Conservation (phyloP, 2,113 vertebrate species). For the Eurypyga helias region DNA sequence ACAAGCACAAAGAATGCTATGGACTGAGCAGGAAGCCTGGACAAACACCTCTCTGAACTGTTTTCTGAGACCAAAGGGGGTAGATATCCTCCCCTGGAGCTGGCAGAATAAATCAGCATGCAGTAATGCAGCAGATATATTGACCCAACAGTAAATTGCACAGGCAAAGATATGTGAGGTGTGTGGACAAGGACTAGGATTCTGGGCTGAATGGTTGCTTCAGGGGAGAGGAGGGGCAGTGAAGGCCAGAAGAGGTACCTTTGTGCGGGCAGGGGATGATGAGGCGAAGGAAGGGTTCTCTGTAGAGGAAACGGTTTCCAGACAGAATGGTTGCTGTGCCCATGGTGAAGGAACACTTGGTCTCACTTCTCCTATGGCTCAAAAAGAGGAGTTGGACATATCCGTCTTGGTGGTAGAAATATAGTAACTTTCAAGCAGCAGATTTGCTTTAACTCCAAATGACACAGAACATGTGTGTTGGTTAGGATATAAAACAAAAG, state of each 20-base stretch:
- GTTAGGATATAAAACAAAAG: not conserved
- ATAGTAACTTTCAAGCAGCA: not conserved
- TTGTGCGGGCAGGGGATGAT: fast-evolving
- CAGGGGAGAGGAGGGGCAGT: not conserved
- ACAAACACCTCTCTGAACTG: not conserved
- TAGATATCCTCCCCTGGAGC: not conserved
- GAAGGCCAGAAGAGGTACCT: not conserved
- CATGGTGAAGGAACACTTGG: not conserved
- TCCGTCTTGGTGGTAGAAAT: not conserved
- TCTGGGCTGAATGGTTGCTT: not conserved
- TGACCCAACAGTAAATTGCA: not conserved
- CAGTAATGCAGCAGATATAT: not conserved
- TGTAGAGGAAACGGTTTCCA: not conserved
- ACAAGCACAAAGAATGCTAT: not conserved
- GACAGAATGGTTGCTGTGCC: not conserved
- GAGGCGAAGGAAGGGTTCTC: not conserved
- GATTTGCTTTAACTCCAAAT: not conserved
- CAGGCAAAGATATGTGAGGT: not conserved
- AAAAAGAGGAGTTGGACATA: not conserved
- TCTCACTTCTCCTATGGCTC: not conserved
- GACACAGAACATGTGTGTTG: not conserved
- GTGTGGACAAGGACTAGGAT: not conserved
- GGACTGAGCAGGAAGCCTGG: not conserved
- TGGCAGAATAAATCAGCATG: not conserved
- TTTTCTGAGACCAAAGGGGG: not conserved